Percentiles rank a stretch among this genome's conserved stretches.
These are phyloP conservation scores for Catocala sponsa DNA, from an alignment of 2,888 invertebrate genomes.

Conservation along the genomic window DNA sequence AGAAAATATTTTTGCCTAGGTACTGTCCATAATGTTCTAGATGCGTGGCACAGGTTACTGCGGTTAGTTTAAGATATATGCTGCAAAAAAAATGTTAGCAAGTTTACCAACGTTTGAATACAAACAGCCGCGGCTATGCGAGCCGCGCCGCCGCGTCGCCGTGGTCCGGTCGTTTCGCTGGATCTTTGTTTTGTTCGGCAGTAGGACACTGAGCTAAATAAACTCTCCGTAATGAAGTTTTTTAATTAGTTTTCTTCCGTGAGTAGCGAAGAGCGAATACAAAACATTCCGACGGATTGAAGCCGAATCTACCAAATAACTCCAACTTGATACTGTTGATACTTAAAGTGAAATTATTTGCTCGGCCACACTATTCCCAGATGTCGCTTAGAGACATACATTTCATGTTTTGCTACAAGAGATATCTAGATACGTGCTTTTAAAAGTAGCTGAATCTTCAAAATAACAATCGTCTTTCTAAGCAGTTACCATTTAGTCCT, in stretches of 20 bases:
- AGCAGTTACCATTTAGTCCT: no score
- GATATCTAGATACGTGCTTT: no score
- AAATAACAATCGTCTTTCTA: no score
- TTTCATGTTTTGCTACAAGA: no score
- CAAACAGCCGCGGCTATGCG: not conserved
- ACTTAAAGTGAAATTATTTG: not conserved
- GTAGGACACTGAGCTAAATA: slow-evolving; percentile 41
- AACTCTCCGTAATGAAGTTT: slow-evolving; percentile 52
- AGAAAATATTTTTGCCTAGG: no score
- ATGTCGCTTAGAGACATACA: no score
- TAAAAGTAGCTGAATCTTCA: no score
- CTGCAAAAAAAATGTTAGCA: not conserved
- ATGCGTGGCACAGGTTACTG: no score
- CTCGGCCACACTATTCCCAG: not conserved
- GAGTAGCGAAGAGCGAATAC: slow-evolving; percentile 36
- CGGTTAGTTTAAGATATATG: not conserved
- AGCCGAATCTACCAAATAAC: slow-evolving; percentile 36
- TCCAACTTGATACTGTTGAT: slow-evolving; percentile 10
- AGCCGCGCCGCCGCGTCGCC: not conserved
- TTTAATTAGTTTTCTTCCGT: slow-evolving; percentile 54
- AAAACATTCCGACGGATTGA: slow-evolving; percentile 37
- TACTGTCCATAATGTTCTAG: no score
- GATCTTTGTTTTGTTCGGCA: slow-evolving; percentile 33
- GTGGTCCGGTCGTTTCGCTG: slow-evolving; percentile 7
- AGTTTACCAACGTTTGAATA: not conserved